Base-by-base conservation (phyloP, 2,888 invertebrate genomes). In the Germaria angustata region DNA sequence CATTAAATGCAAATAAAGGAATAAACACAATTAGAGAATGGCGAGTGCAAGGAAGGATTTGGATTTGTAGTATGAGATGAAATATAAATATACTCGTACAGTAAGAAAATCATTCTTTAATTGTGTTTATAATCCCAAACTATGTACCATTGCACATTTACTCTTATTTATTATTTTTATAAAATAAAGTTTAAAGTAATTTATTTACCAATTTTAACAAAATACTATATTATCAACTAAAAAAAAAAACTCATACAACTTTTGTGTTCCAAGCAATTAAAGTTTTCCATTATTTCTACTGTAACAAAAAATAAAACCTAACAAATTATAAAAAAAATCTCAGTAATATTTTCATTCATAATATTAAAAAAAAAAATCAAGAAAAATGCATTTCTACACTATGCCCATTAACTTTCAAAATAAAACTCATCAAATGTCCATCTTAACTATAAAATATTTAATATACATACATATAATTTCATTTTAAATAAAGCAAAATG, bases 201-300 rank as follows among this genome's bases (percentile, higher is more conserved):
- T 39, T 17, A 39, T 41, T 46, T 46, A 32, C 36, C 8, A 66
- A 11, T 36, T 28, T 44, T 8, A 55, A 41, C 46, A 55, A 24
- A 63, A 44, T 36, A 20, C 20, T 46, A 46, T 7, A 44, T 20
- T 36, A 69, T 65, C 65, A 57, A 80, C 75, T 51, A 76, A 49
- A 41, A 80, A 65, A 80, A 69, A n/a, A n/a, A n/a, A n/a, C 68
- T 78, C 63, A 81, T 57, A 68, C 73, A 81, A 78, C 57, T 65
- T 81, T 77, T 81, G 78, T 78, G 72, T 78, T 81, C 78, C 78
- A 78, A 73, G 69, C 63, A 78, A 81, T 78, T 51, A 17, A 78
- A 69, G 81, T 81, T 81, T 81, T 81, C 73, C 78, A 81, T 53
- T 69, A 55, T 51, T 77, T 77, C 55, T 57, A 80, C 41, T 61